Evolutionary conservation across 2,888 invertebrate genomes (phyloP), one percentile per base, ranked within the genome.

Genomic region (Epinotia demarniana): DNA sequence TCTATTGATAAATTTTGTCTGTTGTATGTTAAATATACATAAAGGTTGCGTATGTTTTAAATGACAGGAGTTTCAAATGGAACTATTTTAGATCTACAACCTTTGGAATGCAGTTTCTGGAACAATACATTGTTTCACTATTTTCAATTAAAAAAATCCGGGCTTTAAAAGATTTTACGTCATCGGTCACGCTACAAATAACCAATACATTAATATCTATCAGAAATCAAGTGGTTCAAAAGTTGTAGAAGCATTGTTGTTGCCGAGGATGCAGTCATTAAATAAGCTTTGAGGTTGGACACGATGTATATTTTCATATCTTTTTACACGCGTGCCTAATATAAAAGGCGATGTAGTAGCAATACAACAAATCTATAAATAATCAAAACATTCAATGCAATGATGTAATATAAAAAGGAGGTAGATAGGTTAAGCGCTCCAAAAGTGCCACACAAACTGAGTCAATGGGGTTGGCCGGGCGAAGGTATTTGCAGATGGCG

Each of bases 301-400:
- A 49, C 49, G 16, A 49, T 49, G 16, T 49, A 49, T 49, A 16
- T 6, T 49, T 13, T 13, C 12, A 49, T 13, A 49, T n/a, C 16
- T 49, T 53, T 33, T 61, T 27, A 64, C 49, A 64, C 23, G 19
- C 23, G 19, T 18, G 18, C 23, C 23, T 49, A 23, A 6, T 23
- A 12, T 12, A 12, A 11, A 27, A 5, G n/a, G 27, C 53, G 39
- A 39, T 39, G 9, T 19, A 11, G 55, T 58, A 12, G n/a, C 11
- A 23, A 69, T 60, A 69, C 23, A 68, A 57, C 46, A 58, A 74
- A 63, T 3, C 46, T 27, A 19, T 63, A 63, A 57, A 46, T 49
- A 63, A 68, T 61, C 68, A 73, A 69, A 74, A 27, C 46, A 58
- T 58, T 63, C 58, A 57, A 23, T 27, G 3, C 23, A 27, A 27